These are phyloP conservation scores for Limnephilus lunatus DNA, from an alignment of 2,888 invertebrate genomes.

Conservation along the genomic window DNA sequence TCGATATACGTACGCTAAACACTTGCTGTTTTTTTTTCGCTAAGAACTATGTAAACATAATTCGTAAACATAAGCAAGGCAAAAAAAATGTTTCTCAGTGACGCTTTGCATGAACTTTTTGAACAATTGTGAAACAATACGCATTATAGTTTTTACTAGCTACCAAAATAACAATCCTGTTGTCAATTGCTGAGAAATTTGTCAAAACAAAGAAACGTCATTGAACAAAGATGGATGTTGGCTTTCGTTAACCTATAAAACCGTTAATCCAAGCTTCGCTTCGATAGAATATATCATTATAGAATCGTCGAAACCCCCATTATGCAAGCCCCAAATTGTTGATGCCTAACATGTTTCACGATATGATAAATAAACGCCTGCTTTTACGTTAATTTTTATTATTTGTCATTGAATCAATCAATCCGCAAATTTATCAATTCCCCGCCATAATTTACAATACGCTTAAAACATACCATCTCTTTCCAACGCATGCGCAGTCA, in stretches of 20 bases:
- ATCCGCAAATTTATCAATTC: slow-evolving; percentile 45
- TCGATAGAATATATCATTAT: background rate
- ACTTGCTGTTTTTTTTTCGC: too few species aligned
- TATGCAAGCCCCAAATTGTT: background rate
- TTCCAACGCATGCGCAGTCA: background rate
- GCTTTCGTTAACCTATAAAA: background rate
- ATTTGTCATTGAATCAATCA: slow-evolving; percentile 47
- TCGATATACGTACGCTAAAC: too few species aligned
- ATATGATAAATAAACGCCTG: background rate
- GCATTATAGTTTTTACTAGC: too few species aligned
- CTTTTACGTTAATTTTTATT: background rate
- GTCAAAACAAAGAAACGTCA: too few species aligned
- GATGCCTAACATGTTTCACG: slow-evolving; percentile 20
- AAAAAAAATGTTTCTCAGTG: too few species aligned
- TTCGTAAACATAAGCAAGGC: too few species aligned
- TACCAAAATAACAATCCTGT: background rate
- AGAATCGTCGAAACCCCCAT: background rate
- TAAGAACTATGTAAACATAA: too few species aligned
- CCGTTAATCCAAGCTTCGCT: background rate
- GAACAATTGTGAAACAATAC: too few species aligned
- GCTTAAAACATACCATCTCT: background rate
- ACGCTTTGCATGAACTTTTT: too few species aligned
- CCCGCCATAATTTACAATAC: slow-evolving; percentile 38
- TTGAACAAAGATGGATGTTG: background rate
- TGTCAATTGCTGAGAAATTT: background rate